These are phyloP conservation scores for Magallana nippona DNA, from an alignment of 2,888 invertebrate species.

Conservation along the genomic window DNA sequence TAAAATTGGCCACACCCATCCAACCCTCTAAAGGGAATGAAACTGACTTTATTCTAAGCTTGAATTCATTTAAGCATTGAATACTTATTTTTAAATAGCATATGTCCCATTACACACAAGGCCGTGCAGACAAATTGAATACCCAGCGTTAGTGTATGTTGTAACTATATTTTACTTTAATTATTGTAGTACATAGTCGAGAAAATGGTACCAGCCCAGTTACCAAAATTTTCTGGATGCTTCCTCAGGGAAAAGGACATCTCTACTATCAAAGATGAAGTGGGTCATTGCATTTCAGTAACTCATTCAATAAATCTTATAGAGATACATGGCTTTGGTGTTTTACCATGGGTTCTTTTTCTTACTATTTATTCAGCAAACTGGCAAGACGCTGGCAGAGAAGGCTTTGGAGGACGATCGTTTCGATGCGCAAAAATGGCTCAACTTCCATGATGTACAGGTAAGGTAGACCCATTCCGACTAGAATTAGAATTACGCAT, in stretches of 20 bases:
- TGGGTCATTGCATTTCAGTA: conserved; percentile 38
- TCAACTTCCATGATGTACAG: conserved; percentile 53
- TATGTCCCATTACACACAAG: too few species aligned
- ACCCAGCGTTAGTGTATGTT: too few species aligned
- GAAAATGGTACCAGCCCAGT: conserved; percentile 57
- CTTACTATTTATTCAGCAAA: conserved; percentile 43
- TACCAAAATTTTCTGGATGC: conserved; percentile 59
- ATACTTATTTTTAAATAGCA: too few species aligned
- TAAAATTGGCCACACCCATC: too few species aligned
- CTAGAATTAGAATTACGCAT: not conserved
- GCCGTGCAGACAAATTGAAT: too few species aligned
- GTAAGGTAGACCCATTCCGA: conserved; percentile 25
- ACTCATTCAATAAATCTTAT: too few species aligned
- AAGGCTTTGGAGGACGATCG: conserved; percentile 47
- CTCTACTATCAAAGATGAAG: conserved; percentile 64
- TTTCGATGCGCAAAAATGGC: conserved; percentile 49
- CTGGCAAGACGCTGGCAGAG: conserved; percentile 51
- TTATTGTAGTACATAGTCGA: conserved; percentile 61
- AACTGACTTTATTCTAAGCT: too few species aligned
- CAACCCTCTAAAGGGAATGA: too few species aligned
- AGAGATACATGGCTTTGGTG: too few species aligned
- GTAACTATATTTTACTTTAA: too few species aligned
- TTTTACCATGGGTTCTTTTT: too few species aligned
- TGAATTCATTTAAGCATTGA: too few species aligned
- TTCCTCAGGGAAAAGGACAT: conserved; percentile 54